phyloP scores from a whole-genome alignment of 2,888 invertebrate species.

The Tetramorium bicarinatum region DNA sequence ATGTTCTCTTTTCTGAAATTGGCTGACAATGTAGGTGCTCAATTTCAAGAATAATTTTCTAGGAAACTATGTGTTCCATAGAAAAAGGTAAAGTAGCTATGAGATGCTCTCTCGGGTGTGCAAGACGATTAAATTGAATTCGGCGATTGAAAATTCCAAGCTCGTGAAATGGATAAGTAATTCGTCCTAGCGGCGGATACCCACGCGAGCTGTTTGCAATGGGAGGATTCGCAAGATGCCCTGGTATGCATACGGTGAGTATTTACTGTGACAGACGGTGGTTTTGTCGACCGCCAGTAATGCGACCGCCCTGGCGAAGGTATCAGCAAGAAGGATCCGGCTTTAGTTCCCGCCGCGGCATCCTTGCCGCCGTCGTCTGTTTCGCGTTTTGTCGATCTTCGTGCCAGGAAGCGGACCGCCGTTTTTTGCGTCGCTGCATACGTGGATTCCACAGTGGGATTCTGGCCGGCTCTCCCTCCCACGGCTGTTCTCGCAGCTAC shows the following conservation, averaged over 20 bases:
- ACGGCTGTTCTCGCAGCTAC: constrained; percentile 11
- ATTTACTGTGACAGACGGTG: constrained; percentile 79
- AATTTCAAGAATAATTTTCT: constrained; percentile 42
- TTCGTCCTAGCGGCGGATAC: constrained; percentile 14
- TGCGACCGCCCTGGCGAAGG: constrained; percentile 77
- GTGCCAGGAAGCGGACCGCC: constrained; percentile 7
- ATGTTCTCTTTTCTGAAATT: neutral
- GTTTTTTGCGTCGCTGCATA: constrained; percentile 45
- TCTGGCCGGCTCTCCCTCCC: neutral
- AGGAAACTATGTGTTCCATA: constrained; percentile 17
- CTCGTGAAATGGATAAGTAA: constrained; percentile 55
- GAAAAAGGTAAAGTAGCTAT: constrained; percentile 25
- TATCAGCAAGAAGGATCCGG: constrained; percentile 77
- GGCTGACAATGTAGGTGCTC: neutral
- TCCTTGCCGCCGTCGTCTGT: constrained; percentile 65
- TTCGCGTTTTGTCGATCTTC: constrained; percentile 75
- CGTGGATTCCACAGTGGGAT: constrained; percentile 48
- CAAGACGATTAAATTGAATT: constrained; percentile 48
- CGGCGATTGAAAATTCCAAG: constrained; percentile 56
- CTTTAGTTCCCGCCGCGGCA: constrained; percentile 49
- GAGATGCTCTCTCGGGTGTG: neutral
- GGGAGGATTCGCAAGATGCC: constrained; percentile 35
- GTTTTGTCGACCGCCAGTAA: constrained; percentile 81
- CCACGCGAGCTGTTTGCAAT: constrained; percentile 15
- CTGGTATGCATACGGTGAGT: constrained; percentile 72